A percentile compares a stretch with the other conserved stretches of the same genome.
These are phyloP conservation scores for Acropora yongei DNA, from an alignment of 64 coral and sea anemone species.

Conservation along the genomic window DNA sequence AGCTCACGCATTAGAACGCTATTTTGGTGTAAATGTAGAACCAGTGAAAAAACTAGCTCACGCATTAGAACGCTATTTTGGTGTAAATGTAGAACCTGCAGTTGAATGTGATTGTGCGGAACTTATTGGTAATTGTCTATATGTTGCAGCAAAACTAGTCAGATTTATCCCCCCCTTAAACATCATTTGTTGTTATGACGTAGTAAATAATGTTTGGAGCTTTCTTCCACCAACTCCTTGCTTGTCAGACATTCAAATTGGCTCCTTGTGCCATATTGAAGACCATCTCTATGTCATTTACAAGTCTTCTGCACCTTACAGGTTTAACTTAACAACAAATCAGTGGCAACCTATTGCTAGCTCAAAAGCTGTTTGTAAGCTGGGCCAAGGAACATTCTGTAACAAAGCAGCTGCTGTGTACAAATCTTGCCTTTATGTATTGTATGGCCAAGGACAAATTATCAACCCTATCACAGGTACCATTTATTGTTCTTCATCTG, in stretches of 20 bases:
- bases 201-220: neutral
- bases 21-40: too few species aligned
- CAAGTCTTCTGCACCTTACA: neutral
- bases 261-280: neutral
- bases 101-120: neutral
- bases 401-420: neutral
- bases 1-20: too few species aligned
- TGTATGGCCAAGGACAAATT: neutral
- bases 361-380: neutral
- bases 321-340: neutral
- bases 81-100: too few species aligned
- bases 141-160: slow-evolving; percentile 6
- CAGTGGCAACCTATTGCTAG: neutral
- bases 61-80: too few species aligned
- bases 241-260: neutral
- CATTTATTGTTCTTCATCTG: too few species aligned
- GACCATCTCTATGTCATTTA: neutral
- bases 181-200: neutral
- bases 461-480: too few species aligned
- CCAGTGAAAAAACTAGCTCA: too few species aligned
- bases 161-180: too few species aligned
- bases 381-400: neutral
- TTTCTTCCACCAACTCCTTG: neutral
- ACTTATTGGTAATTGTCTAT: neutral
- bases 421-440: neutral